Base-by-base conservation (phyloP, 2,888 invertebrate genomes). In the Tachina lurida region DNA sequence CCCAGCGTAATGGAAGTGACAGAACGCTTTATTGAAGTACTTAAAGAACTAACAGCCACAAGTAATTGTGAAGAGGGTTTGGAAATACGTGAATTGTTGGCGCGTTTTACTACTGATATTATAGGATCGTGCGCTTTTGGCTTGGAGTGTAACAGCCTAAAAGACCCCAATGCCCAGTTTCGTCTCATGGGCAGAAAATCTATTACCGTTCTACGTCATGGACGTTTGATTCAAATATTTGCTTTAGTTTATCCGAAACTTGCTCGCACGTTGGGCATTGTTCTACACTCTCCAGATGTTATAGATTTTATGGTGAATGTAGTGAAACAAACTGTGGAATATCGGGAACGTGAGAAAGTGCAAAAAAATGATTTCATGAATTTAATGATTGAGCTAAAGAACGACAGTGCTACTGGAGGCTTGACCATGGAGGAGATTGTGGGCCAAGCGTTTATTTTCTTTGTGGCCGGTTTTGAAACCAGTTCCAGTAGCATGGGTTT, bases 381-480 rank as follows among this genome's bases (percentile, higher is more conserved):
- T 87, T 89, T 94, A 2, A 89, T 94, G 12, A 93, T 94, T 90
- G 93, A 94, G 84, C 91, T 94, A n/a, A 91, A 93, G 84, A 87
- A 89, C 7, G 83, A 78, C 0, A 84, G 77, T 19, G 88, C 84
- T 2, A 63, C 52, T 0, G 90, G 88, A 0, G 90, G 90, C 0
- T 89, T 94, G 3, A 91, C 93, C 4, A 90, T 94, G n/a, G 92
- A 93, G 10, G 89, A 95, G 70, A 89, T 95, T 1, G 92, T 93
- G 0, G 93, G 94, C 0, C 94, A 95, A 84, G 94, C 94, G 10
- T 93, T 94, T 49, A 91, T 94, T 3, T 94, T 95, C 88, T 94
- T 94, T 77, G 84, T 92, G 31, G 95, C 94, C 17, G 94, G 95
- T 3, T 94, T 93, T 68, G 94, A 94, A 89, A 94, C 94, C 0